Conservation (phyloP, 2,113 vertebrate species). For the Atherinomorus stipes region DNA sequence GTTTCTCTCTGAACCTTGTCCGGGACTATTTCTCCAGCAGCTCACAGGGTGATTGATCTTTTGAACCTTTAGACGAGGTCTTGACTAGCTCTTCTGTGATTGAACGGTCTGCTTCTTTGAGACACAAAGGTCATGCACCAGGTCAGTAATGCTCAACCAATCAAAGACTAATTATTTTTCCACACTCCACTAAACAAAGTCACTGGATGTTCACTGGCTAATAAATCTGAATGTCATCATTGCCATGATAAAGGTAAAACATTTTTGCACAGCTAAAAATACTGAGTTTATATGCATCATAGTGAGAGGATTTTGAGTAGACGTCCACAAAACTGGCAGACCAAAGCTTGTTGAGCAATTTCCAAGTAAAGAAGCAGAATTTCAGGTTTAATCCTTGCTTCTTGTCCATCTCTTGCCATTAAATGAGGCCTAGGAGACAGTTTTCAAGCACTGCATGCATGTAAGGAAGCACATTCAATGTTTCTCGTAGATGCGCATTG, state of each 20-base stretch:
- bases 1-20: conserved; percentile 26
- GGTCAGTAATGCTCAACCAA: conserved; percentile 29
- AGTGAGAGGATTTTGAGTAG: background rate
- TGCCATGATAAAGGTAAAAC: background rate
- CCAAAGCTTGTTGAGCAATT: background rate
- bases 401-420: conserved; percentile 3
- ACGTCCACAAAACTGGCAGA: conserved; percentile 6
- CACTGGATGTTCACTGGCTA: background rate
- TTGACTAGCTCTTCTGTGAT: conserved; percentile 24
- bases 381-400: background rate
- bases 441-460: conserved; percentile 4
- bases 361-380: background rate
- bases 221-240: background rate
- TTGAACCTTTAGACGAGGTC: conserved; percentile 39
- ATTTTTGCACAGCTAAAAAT: conserved; percentile 2
- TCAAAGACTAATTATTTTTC: conserved; percentile 43
- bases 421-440: conserved; percentile 1
- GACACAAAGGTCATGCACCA: conserved; percentile 34
- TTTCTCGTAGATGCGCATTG: conserved; percentile 37
- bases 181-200: conserved; percentile 4
- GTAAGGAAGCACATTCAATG: conserved; percentile 9
- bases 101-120: conserved; percentile 15
- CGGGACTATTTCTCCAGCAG: conserved; percentile 25
- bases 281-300: background rate
- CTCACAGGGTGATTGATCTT: conserved; percentile 52